Evolutionary conservation across 1,140 invertebrate genomes (phyloP).

Genomic region (Drosophila carrolli): DNA sequence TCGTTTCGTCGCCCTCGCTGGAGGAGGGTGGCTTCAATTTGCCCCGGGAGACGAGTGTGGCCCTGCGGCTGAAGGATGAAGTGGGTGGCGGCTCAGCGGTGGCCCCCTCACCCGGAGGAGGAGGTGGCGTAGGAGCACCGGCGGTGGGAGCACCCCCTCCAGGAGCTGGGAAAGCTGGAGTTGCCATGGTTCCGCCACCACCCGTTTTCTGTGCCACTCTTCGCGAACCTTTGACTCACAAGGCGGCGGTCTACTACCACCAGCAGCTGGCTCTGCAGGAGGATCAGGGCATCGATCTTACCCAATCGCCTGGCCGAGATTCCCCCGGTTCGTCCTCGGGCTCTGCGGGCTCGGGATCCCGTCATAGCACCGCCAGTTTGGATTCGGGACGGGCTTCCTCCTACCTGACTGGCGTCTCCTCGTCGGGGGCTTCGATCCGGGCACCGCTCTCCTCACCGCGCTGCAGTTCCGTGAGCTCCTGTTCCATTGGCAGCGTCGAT

Average conservation of each 20-base stretch:
- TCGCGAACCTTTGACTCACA: conserved; percentile 87
- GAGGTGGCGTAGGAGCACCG: conserved; percentile 1
- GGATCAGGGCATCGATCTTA: conserved; percentile 90
- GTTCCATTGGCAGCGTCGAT: conserved; percentile 90
- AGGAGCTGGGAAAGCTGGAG: conserved; percentile 52
- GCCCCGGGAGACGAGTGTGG: conserved; percentile 81
- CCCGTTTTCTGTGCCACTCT: conserved; percentile 75
- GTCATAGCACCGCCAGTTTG: conserved; percentile 96
- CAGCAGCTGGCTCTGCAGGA: conserved; percentile 90
- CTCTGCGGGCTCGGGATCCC: conserved; percentile 89
- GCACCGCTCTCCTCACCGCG: conserved; percentile 85
- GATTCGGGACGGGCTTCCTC: conserved; percentile 95
- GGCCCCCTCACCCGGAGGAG: conserved; percentile 7
- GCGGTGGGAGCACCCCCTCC: conserved; percentile 26
- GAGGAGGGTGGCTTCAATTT: conserved; percentile 83
- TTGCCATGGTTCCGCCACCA: conserved; percentile 74
- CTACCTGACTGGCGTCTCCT: conserved; percentile 83
- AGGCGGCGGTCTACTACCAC: conserved; percentile 90
- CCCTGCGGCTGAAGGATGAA: conserved; percentile 78
- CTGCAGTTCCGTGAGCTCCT: conserved; percentile 89
- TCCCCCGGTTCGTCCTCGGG: conserved; percentile 95
- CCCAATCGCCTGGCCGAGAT: conserved; percentile 94
- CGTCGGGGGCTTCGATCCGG: conserved; percentile 83
- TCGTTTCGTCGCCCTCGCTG: conserved; percentile 84
- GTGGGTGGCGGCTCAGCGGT: conserved; percentile 23